Base-by-base conservation (phyloP, 2,888 invertebrate genomes). In the Petrophora chlorosata region DNA sequence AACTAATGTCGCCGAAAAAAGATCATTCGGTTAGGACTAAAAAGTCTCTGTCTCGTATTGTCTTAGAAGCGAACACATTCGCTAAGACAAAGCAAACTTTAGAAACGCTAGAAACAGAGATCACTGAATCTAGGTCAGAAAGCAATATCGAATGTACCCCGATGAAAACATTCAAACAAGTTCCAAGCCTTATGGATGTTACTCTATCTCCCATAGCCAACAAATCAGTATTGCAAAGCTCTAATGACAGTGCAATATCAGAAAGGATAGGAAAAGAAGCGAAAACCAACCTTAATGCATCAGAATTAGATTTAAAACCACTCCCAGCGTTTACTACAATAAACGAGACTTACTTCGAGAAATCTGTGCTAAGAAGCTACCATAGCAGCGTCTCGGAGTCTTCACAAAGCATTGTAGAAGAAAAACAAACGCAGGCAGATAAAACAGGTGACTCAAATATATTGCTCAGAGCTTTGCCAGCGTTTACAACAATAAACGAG, bases 31-130 rank as follows among this genome's bases (percentile, higher is more conserved):
- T 68, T 10, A 76, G 75, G 47, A 57, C 63, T 40, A 86, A 79
- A 42, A 90, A 85, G 59, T 80, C 90, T 0, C 63, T 91, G 1
- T 83, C 87, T 0, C 75, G 90, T 53, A 67, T 85, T 13, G 90
- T 90, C 0, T 54, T 91, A 28, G 90, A 90, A 73, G 80, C 85
- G 3, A 91, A 90, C 40, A 66, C 88, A 0, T 85, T 85, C 32
- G 78, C 85, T 2, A 87, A 85, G 77, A 76, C 81, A 0, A 88
- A 85, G 56, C 65, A 69, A 36, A 63, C 65, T 12, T 14, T 63
- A 4, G 84, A 85, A 17, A 63, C 69, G 15, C 63, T 63, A 10
- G 79, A 82, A 19, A 44, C 58, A 0, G 77, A 79, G 49, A 44
- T 48, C 1, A 14, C 33, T 0, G 79, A 76, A n/a, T 47, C 43